A percentile compares a stretch with the other conserved stretches of the same genome.
These are phyloP conservation scores for Oscheius myriophilus DNA, from an alignment of 2,888 invertebrate species.

Conservation along the genomic window DNA sequence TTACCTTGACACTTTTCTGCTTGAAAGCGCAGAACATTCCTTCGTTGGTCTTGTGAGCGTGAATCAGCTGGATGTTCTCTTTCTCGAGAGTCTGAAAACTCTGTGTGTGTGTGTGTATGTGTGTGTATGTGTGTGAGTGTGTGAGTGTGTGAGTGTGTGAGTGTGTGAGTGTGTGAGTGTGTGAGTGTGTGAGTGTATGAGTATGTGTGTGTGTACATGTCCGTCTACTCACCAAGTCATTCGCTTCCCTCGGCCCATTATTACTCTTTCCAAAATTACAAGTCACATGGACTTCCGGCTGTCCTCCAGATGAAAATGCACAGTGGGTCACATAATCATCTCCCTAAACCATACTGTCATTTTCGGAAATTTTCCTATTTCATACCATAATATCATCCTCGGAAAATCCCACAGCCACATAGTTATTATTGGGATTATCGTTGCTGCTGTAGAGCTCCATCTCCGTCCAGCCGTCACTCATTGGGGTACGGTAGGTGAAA, in stretches of 20 bases:
- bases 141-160: background rate
- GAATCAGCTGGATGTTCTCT: constrained; percentile 25
- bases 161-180: background rate
- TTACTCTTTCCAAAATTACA: constrained; percentile 37
- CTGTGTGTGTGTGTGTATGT: background rate
- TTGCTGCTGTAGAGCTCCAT: constrained; percentile 31
- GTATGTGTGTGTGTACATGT: background rate
- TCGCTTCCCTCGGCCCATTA: constrained; percentile 15
- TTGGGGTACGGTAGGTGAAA: constrained; percentile 12
- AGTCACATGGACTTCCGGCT: constrained; percentile 30
- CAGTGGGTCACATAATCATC: constrained; percentile 33
- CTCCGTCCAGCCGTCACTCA: constrained; percentile 22
- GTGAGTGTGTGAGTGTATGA: background rate
- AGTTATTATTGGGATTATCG: constrained; percentile 29
- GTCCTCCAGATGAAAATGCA: constrained; percentile 18
- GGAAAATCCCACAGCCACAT: constrained; percentile 34
- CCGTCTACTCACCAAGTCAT: constrained; percentile 19
- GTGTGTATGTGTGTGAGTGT: background rate
- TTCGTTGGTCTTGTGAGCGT: constrained; percentile 29
- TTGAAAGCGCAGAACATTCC: constrained; percentile 31
- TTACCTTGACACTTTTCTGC: constrained; percentile 23
- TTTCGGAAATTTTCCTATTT: too few species aligned
- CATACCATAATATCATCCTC: constrained; percentile 33
- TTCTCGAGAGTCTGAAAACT: constrained; percentile 18
- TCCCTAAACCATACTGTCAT: constrained; percentile 18